Conservation (phyloP, 2,113 vertebrate species). For the Pycnonotus jocosus region DNA sequence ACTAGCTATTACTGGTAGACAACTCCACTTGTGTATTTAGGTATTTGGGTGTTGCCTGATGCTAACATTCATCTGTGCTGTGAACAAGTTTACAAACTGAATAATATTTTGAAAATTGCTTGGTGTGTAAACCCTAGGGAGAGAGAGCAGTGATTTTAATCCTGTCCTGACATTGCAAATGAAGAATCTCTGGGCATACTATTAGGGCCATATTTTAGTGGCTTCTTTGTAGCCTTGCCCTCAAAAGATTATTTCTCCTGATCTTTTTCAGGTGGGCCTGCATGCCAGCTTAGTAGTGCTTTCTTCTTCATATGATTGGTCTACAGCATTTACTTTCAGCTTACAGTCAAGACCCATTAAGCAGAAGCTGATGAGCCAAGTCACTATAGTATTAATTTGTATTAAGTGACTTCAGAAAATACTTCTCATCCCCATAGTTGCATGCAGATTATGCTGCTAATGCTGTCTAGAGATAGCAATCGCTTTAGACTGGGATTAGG, state of each 20-base stretch:
- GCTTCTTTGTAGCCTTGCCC: background rate
- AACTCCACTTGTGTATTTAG: background rate
- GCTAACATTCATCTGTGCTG: background rate
- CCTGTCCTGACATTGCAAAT: background rate
- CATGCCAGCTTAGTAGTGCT: background rate
- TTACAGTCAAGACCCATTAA: background rate
- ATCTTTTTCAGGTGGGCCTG: background rate
- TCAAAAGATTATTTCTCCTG: background rate
- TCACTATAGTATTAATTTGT: background rate
- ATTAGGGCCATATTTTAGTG: background rate
- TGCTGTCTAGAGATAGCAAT: constrained; percentile 6
- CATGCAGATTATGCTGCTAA: constrained; percentile 21
- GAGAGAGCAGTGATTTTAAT: background rate
- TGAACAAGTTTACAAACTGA: background rate
- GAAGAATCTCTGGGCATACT: background rate
- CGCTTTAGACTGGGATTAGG: background rate
- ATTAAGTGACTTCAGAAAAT: constrained; percentile 19
- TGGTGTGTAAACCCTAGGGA: background rate
- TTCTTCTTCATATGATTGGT: background rate
- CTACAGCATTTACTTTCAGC: background rate
- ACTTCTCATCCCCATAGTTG: background rate
- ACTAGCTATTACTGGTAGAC: background rate
- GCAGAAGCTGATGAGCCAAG: background rate
- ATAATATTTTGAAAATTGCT: background rate
- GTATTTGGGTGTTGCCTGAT: background rate